Percentiles rank a stretch among this genome's conserved stretches.
Evolutionary conservation across 2,113 vertebrate species (phyloP).

Genomic region (Poeciliopsis turrubarensis): DNA sequence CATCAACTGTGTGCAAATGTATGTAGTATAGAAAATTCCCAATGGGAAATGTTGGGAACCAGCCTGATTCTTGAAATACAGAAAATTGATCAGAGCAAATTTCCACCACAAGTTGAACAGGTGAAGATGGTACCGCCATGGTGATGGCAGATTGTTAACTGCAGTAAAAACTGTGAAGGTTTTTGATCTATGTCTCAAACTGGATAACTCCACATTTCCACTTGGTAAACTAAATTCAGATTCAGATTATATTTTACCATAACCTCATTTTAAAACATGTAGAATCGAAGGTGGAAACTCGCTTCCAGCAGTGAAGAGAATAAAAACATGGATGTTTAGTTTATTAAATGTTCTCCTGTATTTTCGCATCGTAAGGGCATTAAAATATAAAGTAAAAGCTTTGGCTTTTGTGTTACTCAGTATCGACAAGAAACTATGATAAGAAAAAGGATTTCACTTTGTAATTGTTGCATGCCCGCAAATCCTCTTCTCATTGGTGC

Average conservation of each 20-base stretch:
- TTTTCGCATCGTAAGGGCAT: not conserved
- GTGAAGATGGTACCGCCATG: not conserved
- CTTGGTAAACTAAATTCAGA: not conserved
- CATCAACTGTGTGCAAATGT: constrained; percentile 34
- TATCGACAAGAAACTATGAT: not conserved
- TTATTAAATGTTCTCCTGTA: not conserved
- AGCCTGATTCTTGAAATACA: constrained; percentile 25
- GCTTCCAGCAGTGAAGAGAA: not conserved
- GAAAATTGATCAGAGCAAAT: constrained; percentile 29
- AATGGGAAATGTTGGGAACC: constrained; percentile 42
- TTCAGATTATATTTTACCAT: not conserved
- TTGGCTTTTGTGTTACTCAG: not conserved
- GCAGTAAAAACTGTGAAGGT: not conserved
- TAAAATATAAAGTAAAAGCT: not conserved
- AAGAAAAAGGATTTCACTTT: not conserved
- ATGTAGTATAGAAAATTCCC: constrained; percentile 25
- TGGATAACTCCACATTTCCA: not conserved
- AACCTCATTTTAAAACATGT: not conserved
- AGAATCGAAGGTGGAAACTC: not conserved
- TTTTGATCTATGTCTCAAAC: not conserved
- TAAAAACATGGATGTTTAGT: no score
- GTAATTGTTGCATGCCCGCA: not conserved
- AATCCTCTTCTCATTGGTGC: not conserved
- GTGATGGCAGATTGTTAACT: constrained; percentile 6
- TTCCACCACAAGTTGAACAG: constrained; percentile 8